Base-by-base conservation (phyloP, 2,888 invertebrate species). In the Brachypalpus laphriformis region DNA sequence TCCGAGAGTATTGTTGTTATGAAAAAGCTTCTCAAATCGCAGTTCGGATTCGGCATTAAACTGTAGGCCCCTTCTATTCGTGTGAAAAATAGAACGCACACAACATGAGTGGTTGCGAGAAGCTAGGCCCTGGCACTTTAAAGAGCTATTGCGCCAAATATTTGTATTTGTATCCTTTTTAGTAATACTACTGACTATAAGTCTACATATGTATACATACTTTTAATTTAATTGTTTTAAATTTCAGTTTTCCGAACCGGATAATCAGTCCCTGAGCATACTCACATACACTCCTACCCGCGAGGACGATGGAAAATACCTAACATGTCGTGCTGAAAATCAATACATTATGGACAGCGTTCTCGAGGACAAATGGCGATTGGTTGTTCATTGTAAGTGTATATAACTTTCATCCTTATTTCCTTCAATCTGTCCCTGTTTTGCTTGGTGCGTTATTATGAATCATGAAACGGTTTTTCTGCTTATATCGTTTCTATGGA, bases 321-420 rank as follows among this genome's bases (percentile, higher is more conserved):
- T 97, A 92, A 96, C 96, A 88, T 97, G 97, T 92, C 94, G 97
- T 88, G 96, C 97, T 63, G 97, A 97, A 93, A 97, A 97, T 94
- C 96, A 96, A 91, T 94, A 94, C 92, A 96, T 97, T 90, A 94
- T 94, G 76, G 96, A 96, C 92, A 96, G 96, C 87, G 95, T 95
- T 87, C 94, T 97, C 81, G 97, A 97, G 93, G 97, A 97, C 93
- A 96, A 95, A 93, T 97, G 96, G 96, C 93, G 95, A 89, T 94
- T 97, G 90, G 95, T 96, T 92, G 97, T 97, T 89, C 96, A 97
- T 92, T 97, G 97, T 97, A 94, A 97, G 96, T 95, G 89, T 9
- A 31, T 9, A 25, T 25, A 20, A 56, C 25, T 14, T n/a, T 9
- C 8, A 54, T n/a, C 4, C 9, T n/a, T 18, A 14, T 28, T 7